Evolutionary conservation across 2,888 invertebrate species (phyloP).

Genomic region (Alcis repandata): DNA sequence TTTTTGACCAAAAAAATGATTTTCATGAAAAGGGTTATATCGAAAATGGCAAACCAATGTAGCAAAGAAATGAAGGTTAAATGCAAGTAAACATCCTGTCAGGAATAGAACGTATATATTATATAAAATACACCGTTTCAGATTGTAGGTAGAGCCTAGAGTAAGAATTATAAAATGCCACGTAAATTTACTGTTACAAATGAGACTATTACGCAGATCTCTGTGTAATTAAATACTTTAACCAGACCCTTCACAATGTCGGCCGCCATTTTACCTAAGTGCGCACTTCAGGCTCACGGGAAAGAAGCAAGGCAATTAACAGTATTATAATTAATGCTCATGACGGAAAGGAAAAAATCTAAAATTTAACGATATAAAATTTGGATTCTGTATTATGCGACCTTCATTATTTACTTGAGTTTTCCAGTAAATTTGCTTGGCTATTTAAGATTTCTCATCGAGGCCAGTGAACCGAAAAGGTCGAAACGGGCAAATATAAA

Average conservation of each 20-base stretch:
- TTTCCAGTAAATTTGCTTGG: constrained; percentile 23
- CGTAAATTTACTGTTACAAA: constrained; percentile 55
- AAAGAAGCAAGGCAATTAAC: constrained; percentile 27
- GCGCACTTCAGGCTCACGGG: constrained; percentile 24
- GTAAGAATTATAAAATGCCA: constrained; percentile 24
- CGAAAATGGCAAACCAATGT: constrained; percentile 1
- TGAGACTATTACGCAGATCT: constrained; percentile 59
- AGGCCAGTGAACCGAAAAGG: constrained; percentile 26
- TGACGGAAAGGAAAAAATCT: constrained; percentile 6
- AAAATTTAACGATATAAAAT: constrained; percentile 15
- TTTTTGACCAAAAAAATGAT: background rate
- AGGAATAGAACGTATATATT: background rate
- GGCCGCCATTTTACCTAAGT: constrained; percentile 30
- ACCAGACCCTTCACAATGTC: constrained; percentile 55
- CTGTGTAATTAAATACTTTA: constrained; percentile 75
- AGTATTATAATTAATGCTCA: constrained; percentile 28
- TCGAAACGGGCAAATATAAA: constrained; percentile 38
- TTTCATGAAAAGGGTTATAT: background rate
- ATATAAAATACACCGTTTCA: background rate
- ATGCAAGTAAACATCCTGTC: background rate
- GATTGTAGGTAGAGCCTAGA: constrained; percentile 1
- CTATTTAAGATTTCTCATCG: constrained; percentile 26
- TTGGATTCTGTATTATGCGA: background rate
- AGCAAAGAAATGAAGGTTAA: background rate
- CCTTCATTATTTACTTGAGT: constrained; percentile 28